Evolutionary conservation across 23 tunicate genomes (phyloP), one percentile per base, ranked within the genome.

Genomic region (Clavelina lepadiformis): DNA sequence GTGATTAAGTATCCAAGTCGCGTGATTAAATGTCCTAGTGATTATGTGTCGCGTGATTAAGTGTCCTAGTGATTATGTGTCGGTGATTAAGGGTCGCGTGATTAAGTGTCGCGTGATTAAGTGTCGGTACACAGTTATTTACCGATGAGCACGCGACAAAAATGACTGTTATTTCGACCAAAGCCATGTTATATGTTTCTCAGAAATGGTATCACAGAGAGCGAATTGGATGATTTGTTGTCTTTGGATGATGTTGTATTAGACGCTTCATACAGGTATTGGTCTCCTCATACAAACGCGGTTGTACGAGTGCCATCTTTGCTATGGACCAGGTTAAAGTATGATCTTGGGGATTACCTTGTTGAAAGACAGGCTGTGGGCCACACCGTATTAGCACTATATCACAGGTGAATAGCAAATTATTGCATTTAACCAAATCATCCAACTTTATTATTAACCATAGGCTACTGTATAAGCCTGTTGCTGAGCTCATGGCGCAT

Each of bases 321-420:
- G 52, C 62, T 82, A 33, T 82, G 89, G 89, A 31, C 80, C 1
- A 38, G 89, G 20, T 41, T 82, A 2, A 65, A 80, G 1, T 33
- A 73, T 36, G 75, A 73, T 31, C 57, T 82, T 22, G 89, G 80
- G 3, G 80, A 51, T 27, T 70, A 87, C 53, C 55, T 87, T 38
- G 96, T 87, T 1, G 80, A 87, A 51, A 66, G 96, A 53, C 96
- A 87, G 62, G 70, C 96, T 0, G 46, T 35, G 5, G 87, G 87
- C 24, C 57, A 79, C 68, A 87, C 87, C 18, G 96, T 87, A 11
- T 62, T 87, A 3, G 82, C 82, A 0, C 50, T 87, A 1, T 73
- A 72, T 35, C 84, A 79, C 77, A 57, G 96, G 96, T 87, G 66
- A 52, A 23, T 28, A 52, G 20, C 49, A 11, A 15, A 41, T 8